Conservation (phyloP, 64 coral and sea anemone species). For the Hydrozoanthus tunicans region DNA sequence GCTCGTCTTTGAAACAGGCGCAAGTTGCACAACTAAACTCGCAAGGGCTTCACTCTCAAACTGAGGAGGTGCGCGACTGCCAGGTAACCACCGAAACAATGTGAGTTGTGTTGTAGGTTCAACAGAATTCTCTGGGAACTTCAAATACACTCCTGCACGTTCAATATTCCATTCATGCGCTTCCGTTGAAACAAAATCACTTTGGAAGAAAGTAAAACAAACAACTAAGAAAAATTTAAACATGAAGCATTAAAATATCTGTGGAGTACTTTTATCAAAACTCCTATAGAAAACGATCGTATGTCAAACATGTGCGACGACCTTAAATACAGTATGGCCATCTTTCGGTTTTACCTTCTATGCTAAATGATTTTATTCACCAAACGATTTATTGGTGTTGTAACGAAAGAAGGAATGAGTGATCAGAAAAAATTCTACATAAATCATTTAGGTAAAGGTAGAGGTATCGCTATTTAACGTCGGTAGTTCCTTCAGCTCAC, state of each 20-base stretch:
- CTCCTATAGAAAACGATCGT: neutral
- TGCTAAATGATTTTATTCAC: too few relatives aligned
- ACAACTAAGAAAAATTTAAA: neutral
- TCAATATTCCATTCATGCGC: neutral
- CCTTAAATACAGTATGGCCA: too few relatives aligned
- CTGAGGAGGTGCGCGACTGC: constrained; percentile 8
- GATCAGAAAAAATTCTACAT: too few relatives aligned
- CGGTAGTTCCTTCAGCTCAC: too few relatives aligned
- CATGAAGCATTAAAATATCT: neutral
- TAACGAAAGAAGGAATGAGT: too few relatives aligned
- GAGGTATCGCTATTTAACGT: too few relatives aligned
- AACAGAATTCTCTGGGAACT: constrained; percentile 13
- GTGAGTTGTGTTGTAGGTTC: neutral
- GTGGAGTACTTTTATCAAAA: neutral
- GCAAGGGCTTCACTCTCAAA: constrained; percentile 17
- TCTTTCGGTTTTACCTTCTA: too few relatives aligned
- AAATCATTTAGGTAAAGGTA: too few relatives aligned
- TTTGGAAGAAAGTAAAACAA: neutral
- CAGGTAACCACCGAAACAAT: constrained; percentile 26
- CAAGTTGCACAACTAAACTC: constrained; percentile 33
- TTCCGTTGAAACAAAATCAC: constrained; percentile 4
- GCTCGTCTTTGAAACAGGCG: neutral
- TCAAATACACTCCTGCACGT: constrained; percentile 2
- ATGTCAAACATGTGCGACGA: too few relatives aligned
- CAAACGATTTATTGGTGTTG: too few relatives aligned